Conservation (phyloP, 2,888 invertebrate species). For the Tinea semifulvella region DNA sequence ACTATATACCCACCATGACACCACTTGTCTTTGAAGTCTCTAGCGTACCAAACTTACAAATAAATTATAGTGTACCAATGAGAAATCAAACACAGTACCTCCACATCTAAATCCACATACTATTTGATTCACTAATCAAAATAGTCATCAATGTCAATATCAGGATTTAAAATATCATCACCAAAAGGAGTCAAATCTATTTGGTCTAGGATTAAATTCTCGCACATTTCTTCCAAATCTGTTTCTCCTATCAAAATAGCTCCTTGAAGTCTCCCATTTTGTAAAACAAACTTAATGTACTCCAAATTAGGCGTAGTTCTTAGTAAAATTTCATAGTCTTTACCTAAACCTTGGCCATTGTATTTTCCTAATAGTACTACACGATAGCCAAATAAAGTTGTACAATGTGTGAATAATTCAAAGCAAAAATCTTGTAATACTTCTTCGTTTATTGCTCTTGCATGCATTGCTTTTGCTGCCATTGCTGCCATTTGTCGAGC, state of each 20-base stretch:
- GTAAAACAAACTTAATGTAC: conserved; percentile 88
- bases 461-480: conserved; percentile 90
- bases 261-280: conserved; percentile 87
- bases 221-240: conserved; percentile 96
- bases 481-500: conserved; percentile 97
- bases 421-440: conserved; percentile 93
- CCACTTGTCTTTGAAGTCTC: too few species aligned
- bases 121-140: too few species aligned
- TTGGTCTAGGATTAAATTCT: conserved; percentile 96
- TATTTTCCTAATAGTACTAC: conserved; percentile 91
- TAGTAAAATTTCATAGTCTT: conserved; percentile 83
- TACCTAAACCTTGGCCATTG: conserved; percentile 89
- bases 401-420: conserved; percentile 97
- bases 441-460: conserved; percentile 65
- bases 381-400: conserved; percentile 92
- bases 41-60: too few species aligned
- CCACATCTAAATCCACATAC: too few species aligned
- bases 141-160: conserved; percentile 98
- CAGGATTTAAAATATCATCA: conserved; percentile 92
- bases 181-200: conserved; percentile 88
- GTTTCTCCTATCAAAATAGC: conserved; percentile 97
- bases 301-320: conserved; percentile 83
- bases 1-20: too few species aligned
- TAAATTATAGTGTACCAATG: too few species aligned
- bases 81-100: too few species aligned